These are phyloP conservation scores for Papilio gigon DNA, from an alignment of 2,888 invertebrate species.

Conservation along the genomic window DNA sequence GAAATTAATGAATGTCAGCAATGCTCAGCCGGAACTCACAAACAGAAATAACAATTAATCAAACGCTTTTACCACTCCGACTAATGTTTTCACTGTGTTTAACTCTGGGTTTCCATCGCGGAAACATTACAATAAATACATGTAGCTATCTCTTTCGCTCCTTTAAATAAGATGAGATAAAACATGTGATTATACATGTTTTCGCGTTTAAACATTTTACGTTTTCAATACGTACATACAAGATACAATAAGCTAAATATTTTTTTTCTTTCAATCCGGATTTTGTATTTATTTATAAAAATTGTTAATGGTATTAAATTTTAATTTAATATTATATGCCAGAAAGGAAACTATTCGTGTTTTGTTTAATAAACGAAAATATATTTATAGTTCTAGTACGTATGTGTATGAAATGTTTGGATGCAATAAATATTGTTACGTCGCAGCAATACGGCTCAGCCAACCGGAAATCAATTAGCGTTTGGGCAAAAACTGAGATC, in stretches of 20 bases:
- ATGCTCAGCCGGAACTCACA: slow-evolving; percentile 9
- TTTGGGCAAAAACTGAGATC: slow-evolving; percentile 36
- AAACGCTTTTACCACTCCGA: not conserved
- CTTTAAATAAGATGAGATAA: not conserved
- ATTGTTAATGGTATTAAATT: no score
- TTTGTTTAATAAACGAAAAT: no score
- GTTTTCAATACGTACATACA: not conserved
- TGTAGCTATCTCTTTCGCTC: not conserved
- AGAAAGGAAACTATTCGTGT: no score
- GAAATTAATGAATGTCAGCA: slow-evolving; percentile 22
- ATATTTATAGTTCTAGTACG: not conserved
- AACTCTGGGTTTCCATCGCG: slow-evolving; percentile 1
- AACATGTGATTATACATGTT: not conserved
- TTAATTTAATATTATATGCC: no score
- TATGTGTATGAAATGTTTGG: slow-evolving; percentile 14
- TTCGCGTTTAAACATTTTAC: not conserved
- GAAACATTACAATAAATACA: not conserved
- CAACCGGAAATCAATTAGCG: slow-evolving; percentile 41
- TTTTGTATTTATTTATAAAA: not conserved
- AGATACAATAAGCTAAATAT: not conserved
- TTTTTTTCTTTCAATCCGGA: not conserved
- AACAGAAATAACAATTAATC: slow-evolving; percentile 37
- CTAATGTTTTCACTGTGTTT: slow-evolving; percentile 37
- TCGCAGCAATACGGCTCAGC: slow-evolving; percentile 36
- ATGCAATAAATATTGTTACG: slow-evolving; percentile 39